Percentiles rank a stretch among this genome's conserved stretches.
These are phyloP conservation scores for Malacosoma neustria DNA, from an alignment of 2,888 invertebrate genomes.

Conservation along the genomic window DNA sequence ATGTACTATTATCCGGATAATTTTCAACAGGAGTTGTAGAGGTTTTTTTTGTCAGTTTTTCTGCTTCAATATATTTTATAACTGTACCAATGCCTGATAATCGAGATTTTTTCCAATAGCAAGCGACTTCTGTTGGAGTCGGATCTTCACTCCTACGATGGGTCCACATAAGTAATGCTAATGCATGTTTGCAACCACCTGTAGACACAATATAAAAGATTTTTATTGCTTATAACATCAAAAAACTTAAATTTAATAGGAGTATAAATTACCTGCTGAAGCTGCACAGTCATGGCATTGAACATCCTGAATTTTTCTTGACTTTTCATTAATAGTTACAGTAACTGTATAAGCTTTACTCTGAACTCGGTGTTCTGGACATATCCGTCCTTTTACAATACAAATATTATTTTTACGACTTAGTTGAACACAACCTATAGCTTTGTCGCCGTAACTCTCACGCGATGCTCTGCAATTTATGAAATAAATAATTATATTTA, in stretches of 20 bases:
- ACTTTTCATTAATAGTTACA: slow-evolving; percentile 6
- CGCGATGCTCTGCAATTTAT: no score
- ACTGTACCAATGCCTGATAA: slow-evolving; percentile 6
- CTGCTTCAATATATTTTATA: slow-evolving; percentile 6
- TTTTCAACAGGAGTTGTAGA: no score
- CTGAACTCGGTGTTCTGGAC: slow-evolving; percentile 6
- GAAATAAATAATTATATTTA: no score
- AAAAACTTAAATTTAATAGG: slow-evolving; percentile 4
- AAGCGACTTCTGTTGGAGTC: slow-evolving; percentile 2
- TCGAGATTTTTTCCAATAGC: slow-evolving; percentile 5
- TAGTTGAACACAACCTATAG: no score
- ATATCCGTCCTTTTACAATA: slow-evolving; percentile 6
- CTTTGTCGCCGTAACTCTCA: no score
- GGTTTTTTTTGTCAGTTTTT: no score
- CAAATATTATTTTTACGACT: slow-evolving; percentile 5
- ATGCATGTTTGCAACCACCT: slow-evolving; percentile 6
- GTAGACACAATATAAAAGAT: slow-evolving; percentile 5
- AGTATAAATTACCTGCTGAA: slow-evolving; percentile 6
- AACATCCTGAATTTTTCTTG: slow-evolving; percentile 5
- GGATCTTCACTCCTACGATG: slow-evolving; percentile 3
- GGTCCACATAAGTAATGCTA: slow-evolving; percentile 6
- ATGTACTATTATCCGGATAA: no score
- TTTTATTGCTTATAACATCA: slow-evolving; percentile 5
- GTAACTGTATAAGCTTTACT: slow-evolving; percentile 7
- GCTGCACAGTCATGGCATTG: slow-evolving; percentile 6